phyloP scores from a whole-genome alignment of 2,888 invertebrate species.

The Laothoe populi region DNA sequence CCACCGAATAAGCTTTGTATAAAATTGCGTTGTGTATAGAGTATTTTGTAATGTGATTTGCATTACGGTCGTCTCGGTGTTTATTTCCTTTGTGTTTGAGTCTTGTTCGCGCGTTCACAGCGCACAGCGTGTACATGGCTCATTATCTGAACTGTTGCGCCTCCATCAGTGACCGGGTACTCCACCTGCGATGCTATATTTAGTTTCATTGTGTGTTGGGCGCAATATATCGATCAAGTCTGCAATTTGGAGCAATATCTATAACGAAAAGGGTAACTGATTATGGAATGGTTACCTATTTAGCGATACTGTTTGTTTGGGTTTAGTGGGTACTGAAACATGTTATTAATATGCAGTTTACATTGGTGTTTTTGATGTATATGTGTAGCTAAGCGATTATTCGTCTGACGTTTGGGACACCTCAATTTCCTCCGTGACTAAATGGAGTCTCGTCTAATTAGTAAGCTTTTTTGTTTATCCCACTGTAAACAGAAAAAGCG shows the following conservation, averaged over 20 bases:
- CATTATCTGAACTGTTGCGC: constrained; percentile 54
- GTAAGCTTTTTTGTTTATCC: constrained; percentile 19
- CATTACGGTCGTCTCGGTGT: constrained; percentile 13
- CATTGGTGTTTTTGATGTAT: constrained; percentile 4
- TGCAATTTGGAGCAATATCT: constrained; percentile 48
- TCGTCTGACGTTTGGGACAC: constrained; percentile 11
- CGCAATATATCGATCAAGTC: constrained; percentile 67
- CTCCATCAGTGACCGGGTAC: constrained; percentile 60
- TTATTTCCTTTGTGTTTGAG: constrained; percentile 22
- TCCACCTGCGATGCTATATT: constrained; percentile 75
- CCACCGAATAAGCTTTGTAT: constrained; percentile 7
- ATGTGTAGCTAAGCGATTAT: not conserved
- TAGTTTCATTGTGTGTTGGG: constrained; percentile 78
- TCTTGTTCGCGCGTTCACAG: not conserved
- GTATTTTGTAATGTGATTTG: constrained; percentile 13
- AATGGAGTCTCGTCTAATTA: constrained; percentile 2
- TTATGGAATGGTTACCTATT: constrained; percentile 29
- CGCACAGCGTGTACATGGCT: constrained; percentile 32
- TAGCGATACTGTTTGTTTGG: constrained; percentile 23
- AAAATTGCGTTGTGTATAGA: constrained; percentile 12
- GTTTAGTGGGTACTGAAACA: constrained; percentile 10
- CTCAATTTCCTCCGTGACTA: constrained; percentile 3
- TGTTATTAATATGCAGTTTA: not conserved
- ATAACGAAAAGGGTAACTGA: constrained; percentile 35
- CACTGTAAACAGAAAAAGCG: not conserved